Conservation (phyloP, 2,113 vertebrate genomes). For the Cinclus cinclus region DNA sequence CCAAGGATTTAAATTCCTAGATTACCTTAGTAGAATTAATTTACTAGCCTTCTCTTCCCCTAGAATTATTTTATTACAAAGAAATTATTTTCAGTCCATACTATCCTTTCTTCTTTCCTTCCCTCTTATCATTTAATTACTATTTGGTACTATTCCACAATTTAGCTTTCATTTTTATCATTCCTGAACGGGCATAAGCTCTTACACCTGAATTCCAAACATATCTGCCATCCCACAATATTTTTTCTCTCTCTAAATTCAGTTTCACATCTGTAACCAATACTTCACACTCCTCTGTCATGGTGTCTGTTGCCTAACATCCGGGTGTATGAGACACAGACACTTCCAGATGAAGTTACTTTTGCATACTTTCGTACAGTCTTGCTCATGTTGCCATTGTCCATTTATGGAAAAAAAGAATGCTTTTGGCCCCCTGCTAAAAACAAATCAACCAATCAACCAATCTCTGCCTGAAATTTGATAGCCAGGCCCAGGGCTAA, state of each 20-base stretch:
- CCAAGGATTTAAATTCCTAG: conserved; percentile 7
- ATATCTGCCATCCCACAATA: not conserved
- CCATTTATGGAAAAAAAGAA: not conserved
- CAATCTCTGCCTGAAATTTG: not conserved
- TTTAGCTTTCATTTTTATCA: conserved; percentile 2
- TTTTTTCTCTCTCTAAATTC: not conserved
- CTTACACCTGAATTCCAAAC: not conserved
- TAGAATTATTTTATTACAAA: conserved; percentile 30
- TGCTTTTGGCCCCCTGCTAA: not conserved
- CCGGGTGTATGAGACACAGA: not conserved
- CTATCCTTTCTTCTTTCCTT: conserved; percentile 3
- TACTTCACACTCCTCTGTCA: not conserved
- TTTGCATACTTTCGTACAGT: not conserved
- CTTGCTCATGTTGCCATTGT: not conserved
- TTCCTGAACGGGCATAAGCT: not conserved
- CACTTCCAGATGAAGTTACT: not conserved
- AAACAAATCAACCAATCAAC: not conserved
- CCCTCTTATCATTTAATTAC: conserved; percentile 44
- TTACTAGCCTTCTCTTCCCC: conserved; percentile 25
- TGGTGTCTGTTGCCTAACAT: not conserved
- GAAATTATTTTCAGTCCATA: conserved; percentile 4
- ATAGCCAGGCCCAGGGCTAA: not conserved
- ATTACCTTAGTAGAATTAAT: not conserved
- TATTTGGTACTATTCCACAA: conserved; percentile 6
- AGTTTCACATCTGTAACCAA: not conserved